phyloP scores from a whole-genome alignment of 1,140 invertebrate species.

The Panagrolaimus sp. region DNA sequence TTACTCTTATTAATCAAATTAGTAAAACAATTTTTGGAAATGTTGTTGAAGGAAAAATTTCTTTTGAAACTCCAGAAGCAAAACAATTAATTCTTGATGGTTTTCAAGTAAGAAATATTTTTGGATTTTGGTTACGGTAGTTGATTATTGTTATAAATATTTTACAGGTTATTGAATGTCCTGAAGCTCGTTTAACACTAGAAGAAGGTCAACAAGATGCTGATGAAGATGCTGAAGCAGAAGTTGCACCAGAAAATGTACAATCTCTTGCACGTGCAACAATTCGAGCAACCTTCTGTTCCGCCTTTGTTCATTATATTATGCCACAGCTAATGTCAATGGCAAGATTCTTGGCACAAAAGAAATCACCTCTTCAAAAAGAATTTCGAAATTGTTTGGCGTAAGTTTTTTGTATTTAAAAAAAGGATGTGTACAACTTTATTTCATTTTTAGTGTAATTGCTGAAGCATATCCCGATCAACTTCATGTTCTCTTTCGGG shows the following conservation, averaged over 20 bases:
- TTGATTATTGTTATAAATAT: neutral
- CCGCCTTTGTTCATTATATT: constrained; percentile 7
- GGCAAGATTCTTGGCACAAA: constrained; percentile 6
- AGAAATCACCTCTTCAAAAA: neutral
- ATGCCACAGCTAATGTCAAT: constrained; percentile 10
- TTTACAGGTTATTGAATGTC: neutral
- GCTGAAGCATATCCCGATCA: constrained; percentile 3
- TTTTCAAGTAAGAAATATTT: neutral
- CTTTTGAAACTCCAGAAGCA: neutral
- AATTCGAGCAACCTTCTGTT: neutral
- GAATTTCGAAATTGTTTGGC: neutral
- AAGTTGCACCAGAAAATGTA: neutral
- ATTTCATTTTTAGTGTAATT: neutral
- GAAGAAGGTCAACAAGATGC: neutral
- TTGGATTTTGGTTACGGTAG: neutral
- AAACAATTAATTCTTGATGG: constrained; percentile 9
- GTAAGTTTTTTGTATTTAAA: neutral
- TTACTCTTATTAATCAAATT: constrained; percentile 5
- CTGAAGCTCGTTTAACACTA: neutral
- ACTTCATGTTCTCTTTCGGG: neutral
- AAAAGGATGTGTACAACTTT: neutral
- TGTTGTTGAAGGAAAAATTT: neutral
- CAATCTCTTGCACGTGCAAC: neutral
- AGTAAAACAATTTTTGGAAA: constrained; percentile 12
- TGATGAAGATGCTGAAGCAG: neutral